Evolutionary conservation across 1,140 invertebrate species (phyloP), one percentile per base, ranked within the genome.

Genomic region (Temnothorax nylanderi): DNA sequence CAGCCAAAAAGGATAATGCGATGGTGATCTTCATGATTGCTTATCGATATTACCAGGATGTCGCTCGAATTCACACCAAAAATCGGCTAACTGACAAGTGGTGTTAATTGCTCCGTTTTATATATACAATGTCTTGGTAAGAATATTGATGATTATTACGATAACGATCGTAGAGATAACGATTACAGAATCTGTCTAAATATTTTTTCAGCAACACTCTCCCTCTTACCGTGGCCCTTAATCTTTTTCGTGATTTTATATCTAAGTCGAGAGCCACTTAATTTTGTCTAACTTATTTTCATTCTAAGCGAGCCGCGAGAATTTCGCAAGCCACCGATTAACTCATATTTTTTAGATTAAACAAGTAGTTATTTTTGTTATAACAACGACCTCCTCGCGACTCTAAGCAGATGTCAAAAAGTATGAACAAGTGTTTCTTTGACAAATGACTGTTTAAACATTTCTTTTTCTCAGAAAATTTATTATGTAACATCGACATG

Each of bases 161-260:
- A 80, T 80, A 80, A 80, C 44, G 32, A 67, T 54, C 8, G 8
- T 69, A 51, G 16, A 80, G 77, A 80, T 80, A 80, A 80, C 47
- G 77, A 80, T 54, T 69, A 67, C 2, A 51, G 5, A 80, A 80
- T 34, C 58, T 51, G n/a, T 69, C 8, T 37, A 16, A 67, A 54
- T 80, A 80, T 67, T 80, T 80, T 69, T 13, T 32, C 21, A 80
- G 69, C n/a, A 34, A 34, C 4, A 10, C 18, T 49, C 32, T 37
- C 0, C 3, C 10, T 21, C 44, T 65, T 78, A 47, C 62, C 13
- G 26, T 26, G 37, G 21, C 16, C 56, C 21, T 76, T 76, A 58
- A 58, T n/a, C 54, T 58, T 76, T 3, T 64, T 34, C n/a, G 44
- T 34, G 47, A 51, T 67, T 67, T 78, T 34, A 51, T 69, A 80